phyloP scores from a whole-genome alignment of 2,888 invertebrate species.

The Plusia festucae region DNA sequence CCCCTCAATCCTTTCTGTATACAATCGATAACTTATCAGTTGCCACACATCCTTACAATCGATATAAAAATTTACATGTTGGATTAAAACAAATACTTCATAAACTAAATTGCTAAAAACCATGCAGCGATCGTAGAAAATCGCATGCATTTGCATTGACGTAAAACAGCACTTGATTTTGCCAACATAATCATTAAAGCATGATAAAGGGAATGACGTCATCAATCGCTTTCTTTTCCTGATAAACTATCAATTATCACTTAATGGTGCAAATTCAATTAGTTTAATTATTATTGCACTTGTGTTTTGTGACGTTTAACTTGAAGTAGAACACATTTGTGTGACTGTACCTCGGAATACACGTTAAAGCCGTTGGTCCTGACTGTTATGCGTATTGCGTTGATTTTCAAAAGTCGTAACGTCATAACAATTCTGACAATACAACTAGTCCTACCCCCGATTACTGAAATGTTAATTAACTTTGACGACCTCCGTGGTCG shows the following conservation, averaged over 20 bases:
- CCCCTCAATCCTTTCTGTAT: background rate
- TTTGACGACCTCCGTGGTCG: no score
- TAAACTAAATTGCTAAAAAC: background rate
- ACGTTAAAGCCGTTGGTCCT: no score
- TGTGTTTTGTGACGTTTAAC: background rate
- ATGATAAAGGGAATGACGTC: slow-evolving; percentile 28
- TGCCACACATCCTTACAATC: background rate
- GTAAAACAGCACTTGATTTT: slow-evolving; percentile 11
- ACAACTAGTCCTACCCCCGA: no score
- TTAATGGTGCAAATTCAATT: slow-evolving; percentile 4
- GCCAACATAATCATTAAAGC: background rate
- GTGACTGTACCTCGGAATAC: no score
- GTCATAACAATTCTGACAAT: no score
- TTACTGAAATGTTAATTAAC: no score
- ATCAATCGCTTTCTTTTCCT: slow-evolving; percentile 35
- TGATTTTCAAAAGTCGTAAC: no score
- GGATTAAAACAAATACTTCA: background rate
- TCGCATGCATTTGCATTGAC: slow-evolving; percentile 23
- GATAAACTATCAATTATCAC: slow-evolving; percentile 33
- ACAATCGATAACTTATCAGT: background rate
- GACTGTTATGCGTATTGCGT: no score
- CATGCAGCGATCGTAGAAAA: background rate
- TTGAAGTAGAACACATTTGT: no score
- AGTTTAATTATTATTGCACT: slow-evolving; percentile 1
- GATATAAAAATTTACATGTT: background rate